Evolutionary conservation across 2,888 invertebrate species (phyloP).

Genomic region (Spodoptera picta): DNA sequence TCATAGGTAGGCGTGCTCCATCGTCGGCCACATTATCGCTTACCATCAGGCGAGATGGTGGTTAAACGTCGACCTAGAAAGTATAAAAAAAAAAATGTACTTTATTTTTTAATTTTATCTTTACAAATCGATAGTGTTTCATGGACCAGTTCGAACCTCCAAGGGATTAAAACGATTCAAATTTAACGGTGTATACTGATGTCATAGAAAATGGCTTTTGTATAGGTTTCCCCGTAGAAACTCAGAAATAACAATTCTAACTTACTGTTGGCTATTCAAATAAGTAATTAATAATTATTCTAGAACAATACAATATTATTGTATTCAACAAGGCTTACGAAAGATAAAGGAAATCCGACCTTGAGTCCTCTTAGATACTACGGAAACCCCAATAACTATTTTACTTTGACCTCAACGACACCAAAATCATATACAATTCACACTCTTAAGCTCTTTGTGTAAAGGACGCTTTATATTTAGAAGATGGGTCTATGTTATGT

Average conservation of each 20-base stretch:
- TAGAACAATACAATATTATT: slow-evolving; percentile 13
- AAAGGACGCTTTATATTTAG: slow-evolving; percentile 3
- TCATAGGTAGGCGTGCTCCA: too few species aligned
- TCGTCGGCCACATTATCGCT: too few species aligned
- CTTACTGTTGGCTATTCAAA: slow-evolving; percentile 1
- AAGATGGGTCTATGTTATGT: not conserved
- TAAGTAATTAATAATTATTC: slow-evolving; percentile 1
- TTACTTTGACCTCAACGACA: not conserved
- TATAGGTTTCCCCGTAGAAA: too few species aligned
- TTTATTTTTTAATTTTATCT: too few species aligned
- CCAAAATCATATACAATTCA: not conserved
- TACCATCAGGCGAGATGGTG: too few species aligned
- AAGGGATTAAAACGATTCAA: too few species aligned
- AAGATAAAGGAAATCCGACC: slow-evolving; percentile 13
- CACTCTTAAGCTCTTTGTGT: fast-evolving
- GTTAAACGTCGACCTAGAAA: too few species aligned
- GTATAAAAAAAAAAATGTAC: too few species aligned
- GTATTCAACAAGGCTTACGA: slow-evolving; percentile 17
- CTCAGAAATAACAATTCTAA: not conserved
- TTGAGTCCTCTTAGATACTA: slow-evolving; percentile 23
- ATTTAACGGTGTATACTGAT: too few species aligned
- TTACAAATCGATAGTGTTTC: too few species aligned
- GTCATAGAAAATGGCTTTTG: too few species aligned
- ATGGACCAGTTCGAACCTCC: too few species aligned
- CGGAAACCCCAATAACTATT: slow-evolving; percentile 1